Evolutionary conservation across 2,113 vertebrate genomes (phyloP), one percentile per base, ranked within the genome.

Genomic region (Marmota flaviventris): DNA sequence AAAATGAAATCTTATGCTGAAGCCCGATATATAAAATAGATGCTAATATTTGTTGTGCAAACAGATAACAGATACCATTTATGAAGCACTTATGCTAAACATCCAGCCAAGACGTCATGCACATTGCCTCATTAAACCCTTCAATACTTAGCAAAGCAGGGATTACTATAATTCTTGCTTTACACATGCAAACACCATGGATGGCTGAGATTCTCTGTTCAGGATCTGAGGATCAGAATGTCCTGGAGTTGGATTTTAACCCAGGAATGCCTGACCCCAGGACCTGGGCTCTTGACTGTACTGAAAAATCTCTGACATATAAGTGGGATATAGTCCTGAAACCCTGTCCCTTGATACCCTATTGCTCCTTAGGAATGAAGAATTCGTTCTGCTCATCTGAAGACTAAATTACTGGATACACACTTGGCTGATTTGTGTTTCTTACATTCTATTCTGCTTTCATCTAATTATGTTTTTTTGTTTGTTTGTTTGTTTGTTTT

Each of bases 11-110:
- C 89, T 93, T 69, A 48, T 24, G 9, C 86, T 53, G 65, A 91
- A 63, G 56, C 53, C 58, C 63, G 16, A 32, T 27, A 63, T 77
- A 75, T 78, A 88, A 77, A 92, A 73, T 95, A 95, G 73, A 93
- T 37, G 67, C 85, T 82, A 56, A 73, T 92, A 93, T 96, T 76
- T 95, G 85, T 79, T 93, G 75, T 8, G 4, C 70, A 91, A 82
- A 91, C 39, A 83, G 82, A 93, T 94, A 91, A 11, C 73, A 86
- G 97, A 76, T 42, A 45, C 48, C 24, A 18, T 93, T 86, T 37
- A 82, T 63, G 81, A 81, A 70, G 73, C 48, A n/a, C 7, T 1
- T 17, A 3, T 13, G 73, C 73, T 88, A 94, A 72, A 85, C 27
- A 11, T 58, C 70, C 94, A 69, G 24, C 42, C 25, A 61, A 90